Percentiles rank a stretch among this genome's conserved stretches.
phyloP scores from a whole-genome alignment of 37 sponge, comb jelly and placozoan species.

The Bolinopsis microptera region DNA sequence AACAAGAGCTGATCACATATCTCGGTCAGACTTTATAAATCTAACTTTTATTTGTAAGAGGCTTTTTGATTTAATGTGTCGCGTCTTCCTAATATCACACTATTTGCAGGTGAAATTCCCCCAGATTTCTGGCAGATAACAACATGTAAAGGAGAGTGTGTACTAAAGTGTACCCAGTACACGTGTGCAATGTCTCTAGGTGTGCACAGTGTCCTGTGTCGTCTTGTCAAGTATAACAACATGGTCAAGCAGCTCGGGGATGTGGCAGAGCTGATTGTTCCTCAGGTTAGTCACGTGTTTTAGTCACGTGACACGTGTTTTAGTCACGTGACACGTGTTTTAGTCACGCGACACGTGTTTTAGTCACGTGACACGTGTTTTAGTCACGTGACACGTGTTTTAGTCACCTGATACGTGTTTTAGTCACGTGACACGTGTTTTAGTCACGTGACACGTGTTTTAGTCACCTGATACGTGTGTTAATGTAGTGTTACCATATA shows the following conservation, averaged over 20 bases:
- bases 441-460: too few relatives aligned
- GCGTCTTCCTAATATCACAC: neutral
- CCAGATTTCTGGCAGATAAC: conserved; percentile 1
- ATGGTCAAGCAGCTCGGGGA: neutral
- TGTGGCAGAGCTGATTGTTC: neutral
- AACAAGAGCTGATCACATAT: neutral
- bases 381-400: too few relatives aligned
- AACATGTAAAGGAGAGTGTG: neutral
- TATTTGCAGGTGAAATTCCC: neutral
- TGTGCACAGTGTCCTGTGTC: neutral
- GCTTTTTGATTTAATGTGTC: neutral
- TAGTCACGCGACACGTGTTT: too few relatives aligned
- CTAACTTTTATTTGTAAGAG: neutral
- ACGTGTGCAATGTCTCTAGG: neutral
- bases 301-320: neutral
- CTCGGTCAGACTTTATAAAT: neutral
- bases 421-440: too few relatives aligned
- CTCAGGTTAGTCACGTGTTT: conserved; percentile 38
- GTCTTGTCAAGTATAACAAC: neutral
- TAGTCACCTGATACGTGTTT: too few relatives aligned
- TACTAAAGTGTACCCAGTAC: neutral
- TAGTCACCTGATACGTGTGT: too few relatives aligned
- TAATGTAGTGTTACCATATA: too few relatives aligned
- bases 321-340: too few relatives aligned
- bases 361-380: too few relatives aligned